Base-by-base conservation (phyloP, 1,140 invertebrate species). In the Temnothorax longispinosus region DNA sequence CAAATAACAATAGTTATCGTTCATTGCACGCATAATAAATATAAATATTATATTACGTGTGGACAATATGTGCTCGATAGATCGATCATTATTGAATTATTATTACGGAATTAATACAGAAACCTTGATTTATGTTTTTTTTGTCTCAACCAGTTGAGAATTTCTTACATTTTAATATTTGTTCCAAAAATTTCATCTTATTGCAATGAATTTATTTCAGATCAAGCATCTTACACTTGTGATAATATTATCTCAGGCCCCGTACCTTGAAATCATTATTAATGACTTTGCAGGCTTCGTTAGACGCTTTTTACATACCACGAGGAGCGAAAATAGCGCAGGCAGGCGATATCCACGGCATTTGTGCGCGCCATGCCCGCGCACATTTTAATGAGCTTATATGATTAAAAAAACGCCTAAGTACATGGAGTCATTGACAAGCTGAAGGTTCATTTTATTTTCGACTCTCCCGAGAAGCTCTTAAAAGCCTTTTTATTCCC, bases 401-500 rank as follows among this genome's bases (percentile, higher is more conserved):
- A 75, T n/a, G 54, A 74, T 75, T 15, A 15, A 18, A 47, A 44
- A 71, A 82, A 72, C 15, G 38, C 13, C 5, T 11, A 15, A 75
- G 38, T 84, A 50, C 67, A 60, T 74, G 8, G 41, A 84, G 67
- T 84, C 69, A 41, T 60, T 72, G 69, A 84, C n/a, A 15, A 58
- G 18, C 56, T 75, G 54, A 38, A 27, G 18, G 54, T 47, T 38
- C 44, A 60, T 56, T 75, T 75, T 84, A 84, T 84, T 60, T 84
- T 74, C 13, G 41, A 47, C 69, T 47, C 41, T 27, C 69, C 35
- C 27, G 38, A 58, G 65, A 38, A 44, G 69, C 80, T 44, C 69
- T 84, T 82, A 74, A 84, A 84, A 84, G 80, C 80, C 58, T 84
- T 84, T 84, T 84, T 75, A 62, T 62, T 75, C 41, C n/a, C 32